Base-by-base conservation (phyloP, 2,797 vertebrate species). In the Leptatherina wallacei region DNA sequence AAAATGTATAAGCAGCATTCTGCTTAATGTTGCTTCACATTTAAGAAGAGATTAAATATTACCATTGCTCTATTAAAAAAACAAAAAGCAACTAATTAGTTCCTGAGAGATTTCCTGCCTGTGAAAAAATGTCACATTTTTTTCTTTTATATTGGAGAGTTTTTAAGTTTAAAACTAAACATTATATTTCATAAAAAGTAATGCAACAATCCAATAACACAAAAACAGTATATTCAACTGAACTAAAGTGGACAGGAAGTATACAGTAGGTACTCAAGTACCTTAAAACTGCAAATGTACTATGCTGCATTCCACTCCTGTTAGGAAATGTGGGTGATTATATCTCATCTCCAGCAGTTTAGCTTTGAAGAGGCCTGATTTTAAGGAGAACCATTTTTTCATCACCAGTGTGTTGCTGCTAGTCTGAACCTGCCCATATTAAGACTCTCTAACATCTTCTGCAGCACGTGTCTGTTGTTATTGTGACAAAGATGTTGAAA, bases 371-470 rank as follows among this genome's bases (percentile, higher is more conserved):
- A 29, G 18, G 24, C 61, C 22, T 0, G 4, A 36, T 57, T 63
- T 47, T 33, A 32, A 11, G 4, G 24, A 32, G 40, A 69, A 14
- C 35, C 4, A 10, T 65, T 24, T 59, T 62, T 75, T 75, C 30
- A 11, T 67, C 59, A 72, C 61, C 14, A 73, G 58, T 18, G 30
- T 52, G 63, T 49, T 33, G 38, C 69, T 61, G 58, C 81, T 63
- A 71, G 80, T 52, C 71, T 24, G 14, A 63, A 80, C 85, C 57
- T 78, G 85, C 38, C 56, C n/a, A 42, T 49, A n/a, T 42, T 24
- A 55, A n/a, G 14, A 3, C 51, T 13, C 5, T 1, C 20, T 49
- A 29, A 35, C 60, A 33, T 27, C 54, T 59, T 62, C 62, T 10
- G 47, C n/a, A 0, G 0, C 33, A 22, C 56, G 75, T 27, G 51